phyloP scores from a whole-genome alignment of 2,797 vertebrate species.

The Natrix natrix region DNA sequence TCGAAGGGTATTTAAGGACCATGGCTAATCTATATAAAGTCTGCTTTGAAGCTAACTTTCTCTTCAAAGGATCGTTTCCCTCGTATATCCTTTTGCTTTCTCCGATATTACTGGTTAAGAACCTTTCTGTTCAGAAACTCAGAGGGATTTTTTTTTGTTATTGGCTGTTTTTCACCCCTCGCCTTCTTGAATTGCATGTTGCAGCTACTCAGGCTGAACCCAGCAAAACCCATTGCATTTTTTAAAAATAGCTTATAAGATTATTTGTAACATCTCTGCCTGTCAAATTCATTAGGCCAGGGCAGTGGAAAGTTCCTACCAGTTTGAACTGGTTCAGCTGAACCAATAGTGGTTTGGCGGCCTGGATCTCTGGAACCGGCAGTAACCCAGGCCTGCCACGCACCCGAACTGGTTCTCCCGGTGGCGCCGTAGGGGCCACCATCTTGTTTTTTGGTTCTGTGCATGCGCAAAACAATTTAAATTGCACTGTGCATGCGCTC shows the following conservation, averaged over 20 bases:
- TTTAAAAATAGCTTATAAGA: slow-evolving; percentile 4
- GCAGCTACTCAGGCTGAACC: slow-evolving; percentile 11
- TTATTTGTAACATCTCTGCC: slow-evolving; percentile 13
- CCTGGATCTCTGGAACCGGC: too few relatives aligned
- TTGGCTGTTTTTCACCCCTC: not conserved
- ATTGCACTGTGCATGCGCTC: too few relatives aligned
- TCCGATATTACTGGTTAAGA: not conserved
- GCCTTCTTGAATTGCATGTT: not conserved
- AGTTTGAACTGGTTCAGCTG: too few relatives aligned
- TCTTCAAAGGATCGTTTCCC: not conserved
- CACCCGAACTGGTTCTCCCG: too few relatives aligned
- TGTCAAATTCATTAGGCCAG: slow-evolving; percentile 17
- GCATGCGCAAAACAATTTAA: too few relatives aligned
- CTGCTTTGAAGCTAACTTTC: not conserved
- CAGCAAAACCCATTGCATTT: not conserved
- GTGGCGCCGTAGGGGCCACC: too few relatives aligned
- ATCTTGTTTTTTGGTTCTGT: too few relatives aligned
- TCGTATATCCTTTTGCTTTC: not conserved
- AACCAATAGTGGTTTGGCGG: too few relatives aligned
- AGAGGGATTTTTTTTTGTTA: not conserved
- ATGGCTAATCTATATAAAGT: not conserved
- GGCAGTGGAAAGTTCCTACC: too few relatives aligned
- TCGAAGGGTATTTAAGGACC: not conserved
- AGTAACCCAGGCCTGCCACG: too few relatives aligned
- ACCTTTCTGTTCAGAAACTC: not conserved